A percentile compares a stretch with the other conserved stretches of the same genome.
Evolutionary conservation across 2,888 invertebrate genomes (phyloP).

Genomic region (Sesamia inferens): DNA sequence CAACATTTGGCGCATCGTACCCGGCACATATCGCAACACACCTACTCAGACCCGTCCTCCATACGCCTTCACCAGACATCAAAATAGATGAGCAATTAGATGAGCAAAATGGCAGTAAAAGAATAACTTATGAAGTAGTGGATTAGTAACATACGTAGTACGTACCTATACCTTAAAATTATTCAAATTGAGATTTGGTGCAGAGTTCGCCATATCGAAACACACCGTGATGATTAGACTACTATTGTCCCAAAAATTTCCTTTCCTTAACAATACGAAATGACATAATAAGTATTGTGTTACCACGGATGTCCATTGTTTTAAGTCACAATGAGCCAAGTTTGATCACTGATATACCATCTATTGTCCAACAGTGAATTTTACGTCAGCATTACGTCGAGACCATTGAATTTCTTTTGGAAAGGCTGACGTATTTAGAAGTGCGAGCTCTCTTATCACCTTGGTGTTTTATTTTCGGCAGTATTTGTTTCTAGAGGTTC

Average conservation of each 20-base stretch:
- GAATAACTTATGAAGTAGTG: too few species aligned
- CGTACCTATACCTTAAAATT: too few species aligned
- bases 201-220: not conserved
- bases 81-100: too few species aligned
- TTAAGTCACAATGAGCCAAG: slow-evolving; percentile 38
- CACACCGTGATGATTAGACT: not conserved
- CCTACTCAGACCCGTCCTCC: too few species aligned
- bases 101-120: too few species aligned
- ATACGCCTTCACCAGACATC: too few species aligned
- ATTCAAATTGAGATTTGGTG: too few species aligned
- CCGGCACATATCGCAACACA: too few species aligned
- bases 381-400: slow-evolving; percentile 26
- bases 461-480: not conserved
- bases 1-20: too few species aligned
- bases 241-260: not conserved
- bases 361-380: slow-evolving; percentile 29
- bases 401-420: slow-evolving; percentile 49
- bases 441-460: not conserved
- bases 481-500: not conserved
- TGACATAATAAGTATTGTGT: slow-evolving; percentile 48
- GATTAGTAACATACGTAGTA: too few species aligned
- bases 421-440: not conserved
- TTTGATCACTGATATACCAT: slow-evolving; percentile 38
- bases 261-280: slow-evolving; percentile 26
- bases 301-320: slow-evolving; percentile 42